Percentiles rank a stretch among this genome's conserved stretches.
These are phyloP conservation scores for Anarrhichthys ocellatus DNA, from an alignment of 2,113 vertebrate species.

Conservation along the genomic window DNA sequence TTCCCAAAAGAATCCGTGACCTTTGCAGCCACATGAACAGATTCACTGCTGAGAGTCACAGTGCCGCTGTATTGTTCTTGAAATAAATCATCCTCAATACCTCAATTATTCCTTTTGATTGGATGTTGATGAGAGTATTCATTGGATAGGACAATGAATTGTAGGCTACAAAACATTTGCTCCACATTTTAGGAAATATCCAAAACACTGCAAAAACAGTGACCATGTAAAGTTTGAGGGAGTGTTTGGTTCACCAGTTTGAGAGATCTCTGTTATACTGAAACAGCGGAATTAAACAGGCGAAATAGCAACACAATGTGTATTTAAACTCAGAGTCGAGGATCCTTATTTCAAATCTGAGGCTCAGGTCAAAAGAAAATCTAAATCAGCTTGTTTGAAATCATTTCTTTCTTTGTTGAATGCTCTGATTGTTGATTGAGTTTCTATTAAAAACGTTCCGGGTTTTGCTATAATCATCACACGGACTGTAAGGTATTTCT, in stretches of 20 bases:
- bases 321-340: background rate
- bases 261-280: background rate
- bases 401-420: background rate
- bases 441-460: background rate
- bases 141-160: background rate
- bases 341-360: background rate
- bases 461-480: slow-evolving; percentile 12
- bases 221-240: background rate
- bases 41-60: background rate
- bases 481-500: slow-evolving; percentile 11
- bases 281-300: background rate
- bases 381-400: background rate
- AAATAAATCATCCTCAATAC: background rate
- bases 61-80: background rate
- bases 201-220: background rate
- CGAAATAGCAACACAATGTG: background rate
- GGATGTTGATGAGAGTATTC: background rate
- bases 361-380: background rate
- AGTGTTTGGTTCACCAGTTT: no score
- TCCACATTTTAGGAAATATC: background rate
- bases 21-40: background rate
- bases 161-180: no score
- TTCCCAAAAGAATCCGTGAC: slow-evolving; percentile 1
- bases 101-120: background rate
- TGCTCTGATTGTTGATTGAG: background rate